A percentile compares a stretch with the other conserved stretches of the same genome.
Conservation (phyloP, 1,140 invertebrate genomes). For the Caerostris extrusa region DNA sequence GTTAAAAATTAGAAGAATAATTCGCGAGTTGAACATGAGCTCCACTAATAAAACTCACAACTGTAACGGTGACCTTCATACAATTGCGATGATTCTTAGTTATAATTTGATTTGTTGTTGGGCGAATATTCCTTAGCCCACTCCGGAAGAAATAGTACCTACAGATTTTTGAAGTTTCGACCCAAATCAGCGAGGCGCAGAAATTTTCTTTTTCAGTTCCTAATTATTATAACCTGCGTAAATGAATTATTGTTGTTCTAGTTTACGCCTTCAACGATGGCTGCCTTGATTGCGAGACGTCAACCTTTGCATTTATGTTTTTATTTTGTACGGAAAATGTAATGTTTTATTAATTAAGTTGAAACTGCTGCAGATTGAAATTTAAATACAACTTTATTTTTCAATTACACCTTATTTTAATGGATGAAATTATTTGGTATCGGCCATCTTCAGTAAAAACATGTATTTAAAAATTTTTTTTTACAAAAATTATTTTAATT, state of each 20-base stretch:
- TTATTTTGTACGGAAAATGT: not conserved
- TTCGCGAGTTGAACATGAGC: not conserved
- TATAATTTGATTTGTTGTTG: not conserved
- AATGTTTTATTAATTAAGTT: not conserved
- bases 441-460: too few species aligned
- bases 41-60: not conserved
- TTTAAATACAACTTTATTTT: too few species aligned
- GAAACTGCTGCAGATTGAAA: too few species aligned
- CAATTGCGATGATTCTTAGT: not conserved
- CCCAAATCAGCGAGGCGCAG: not conserved
- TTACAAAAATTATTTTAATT: too few species aligned
- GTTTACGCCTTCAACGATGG: not conserved
- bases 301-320: not conserved
- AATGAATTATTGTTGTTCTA: not conserved
- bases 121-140: not conserved
- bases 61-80: not conserved
- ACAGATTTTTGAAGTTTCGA: not conserved
- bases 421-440: too few species aligned
- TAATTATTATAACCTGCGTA: slow-evolving; percentile 13
- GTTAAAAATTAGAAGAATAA: not conserved
- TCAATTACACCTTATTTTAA: too few species aligned
- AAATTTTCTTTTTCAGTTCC: not conserved
- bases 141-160: not conserved
- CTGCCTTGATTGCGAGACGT: not conserved
- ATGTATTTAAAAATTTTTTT: too few species aligned